Base-by-base conservation (phyloP, 2,888 invertebrate genomes). In the Adelphocoris suturalis region DNA sequence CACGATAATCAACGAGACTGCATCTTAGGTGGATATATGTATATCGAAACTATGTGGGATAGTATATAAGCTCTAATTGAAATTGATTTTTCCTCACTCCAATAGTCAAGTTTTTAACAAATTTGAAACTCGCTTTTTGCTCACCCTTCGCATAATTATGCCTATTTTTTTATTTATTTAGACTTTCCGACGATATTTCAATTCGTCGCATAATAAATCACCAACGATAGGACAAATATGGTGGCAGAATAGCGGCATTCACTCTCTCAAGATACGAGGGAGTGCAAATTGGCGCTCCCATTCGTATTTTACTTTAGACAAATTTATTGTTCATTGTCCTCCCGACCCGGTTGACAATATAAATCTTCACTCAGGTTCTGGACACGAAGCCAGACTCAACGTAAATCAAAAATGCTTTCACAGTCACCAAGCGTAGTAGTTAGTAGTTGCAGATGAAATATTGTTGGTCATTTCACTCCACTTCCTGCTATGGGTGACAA, bases 271-370 rank as follows among this genome's bases (percentile, higher is more conserved):
- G 68, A 68, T 27, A 23, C 68, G 23, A 68, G n/a, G 23, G 27
- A 3, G 68, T 27, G 68, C 19, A 23, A 68, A 68, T 3, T 68
- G 68, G 68, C 19, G 68, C 11, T 68, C 68, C 12, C 23, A 68
- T 23, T 5, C 52, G 23, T 68, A 68, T 68, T 23, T 23, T 68
- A 68, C 23, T 68, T 23, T 27, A 11, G 68, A 68, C 68, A 68
- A 68, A 68, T 68, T 68, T 68, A 68, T 68, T 23, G 68, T 68
- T 68, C 68, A 68, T 68, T 68, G 68, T 68, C 68, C 23, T 23
- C 23, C 23, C 23, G 12, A 23, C 3, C 1, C 23, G 23, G 68
- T 68, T 68, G 68, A 68, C 68, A 23, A 23, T 68, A 68, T 68
- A 68, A 68, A 68, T 68, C 68, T 12, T 68, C 68, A 68, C 19